Evolutionary conservation across 2,888 invertebrate genomes (phyloP).

Genomic region (Stenolophus ochropezus): DNA sequence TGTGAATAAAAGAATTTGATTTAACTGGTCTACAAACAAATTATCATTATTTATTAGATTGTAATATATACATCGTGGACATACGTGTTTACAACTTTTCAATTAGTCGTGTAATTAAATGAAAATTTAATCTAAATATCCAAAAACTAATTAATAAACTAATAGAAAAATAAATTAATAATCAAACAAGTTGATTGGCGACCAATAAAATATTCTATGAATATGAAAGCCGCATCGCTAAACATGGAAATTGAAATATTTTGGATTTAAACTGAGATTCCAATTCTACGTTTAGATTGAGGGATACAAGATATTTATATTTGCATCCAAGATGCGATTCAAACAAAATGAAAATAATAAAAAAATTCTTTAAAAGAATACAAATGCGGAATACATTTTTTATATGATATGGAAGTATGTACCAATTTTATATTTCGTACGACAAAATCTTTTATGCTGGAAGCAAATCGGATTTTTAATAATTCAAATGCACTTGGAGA

Average conservation of each 20-base stretch:
- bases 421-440: slow-evolving; percentile 2
- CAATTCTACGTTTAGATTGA: slow-evolving; percentile 22
- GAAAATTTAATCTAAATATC: neutral
- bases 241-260: slow-evolving; percentile 27
- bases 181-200: neutral
- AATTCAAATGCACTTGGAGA: neutral
- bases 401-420: slow-evolving; percentile 29
- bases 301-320: slow-evolving; percentile 40
- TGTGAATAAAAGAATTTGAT: neutral
- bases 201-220: slow-evolving; percentile 15
- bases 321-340: slow-evolving; percentile 36
- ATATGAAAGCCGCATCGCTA: neutral
- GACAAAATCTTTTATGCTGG: neutral
- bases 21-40: neutral
- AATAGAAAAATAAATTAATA: slow-evolving; percentile 21
- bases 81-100: neutral
- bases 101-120: neutral
- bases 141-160: slow-evolving; percentile 1
- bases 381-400: slow-evolving; percentile 12
- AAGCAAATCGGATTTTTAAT: neutral
- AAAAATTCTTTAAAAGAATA: slow-evolving; percentile 35
- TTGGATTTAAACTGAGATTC: slow-evolving; percentile 14
- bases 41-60: neutral
- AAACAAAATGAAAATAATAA: slow-evolving; percentile 31
- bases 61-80: neutral